phyloP scores from a whole-genome alignment of 30 jellyfish, hydroid and myxozoan species.

The Aurelia sp. region DNA sequence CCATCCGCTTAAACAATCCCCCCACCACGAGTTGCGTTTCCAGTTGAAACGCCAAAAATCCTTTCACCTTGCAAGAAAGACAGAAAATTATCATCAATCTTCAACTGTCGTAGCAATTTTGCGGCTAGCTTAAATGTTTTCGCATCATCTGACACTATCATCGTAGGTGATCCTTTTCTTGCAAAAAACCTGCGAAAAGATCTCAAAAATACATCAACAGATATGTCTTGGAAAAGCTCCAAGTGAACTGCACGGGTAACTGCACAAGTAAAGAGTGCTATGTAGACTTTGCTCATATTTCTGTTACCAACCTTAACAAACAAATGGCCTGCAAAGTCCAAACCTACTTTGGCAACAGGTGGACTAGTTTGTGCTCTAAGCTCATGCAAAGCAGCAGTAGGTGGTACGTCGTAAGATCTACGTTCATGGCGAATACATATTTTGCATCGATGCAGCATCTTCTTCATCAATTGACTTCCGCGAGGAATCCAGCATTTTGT shows the following conservation, averaged over 20 bases:
- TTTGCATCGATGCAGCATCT: not conserved
- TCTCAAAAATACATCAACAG: not conserved
- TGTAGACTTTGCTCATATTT: not conserved
- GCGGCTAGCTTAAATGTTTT: conserved; percentile 11
- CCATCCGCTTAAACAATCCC: too few species aligned
- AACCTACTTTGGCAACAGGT: conserved; percentile 10
- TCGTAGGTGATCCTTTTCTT: not conserved
- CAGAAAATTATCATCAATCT: not conserved
- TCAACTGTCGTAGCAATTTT: not conserved
- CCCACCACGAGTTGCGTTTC: not conserved
- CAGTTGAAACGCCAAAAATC: conserved; percentile 12
- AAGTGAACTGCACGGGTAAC: not conserved
- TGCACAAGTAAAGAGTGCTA: not conserved
- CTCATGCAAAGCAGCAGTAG: too few species aligned
- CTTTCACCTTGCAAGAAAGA: not conserved
- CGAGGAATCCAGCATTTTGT: not conserved
- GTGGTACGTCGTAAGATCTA: too few species aligned
- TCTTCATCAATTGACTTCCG: not conserved
- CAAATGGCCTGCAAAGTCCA: conserved; percentile 3
- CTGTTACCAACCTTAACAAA: not conserved
- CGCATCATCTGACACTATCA: not conserved
- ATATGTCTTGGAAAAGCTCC: not conserved
- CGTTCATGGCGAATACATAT: not conserved
- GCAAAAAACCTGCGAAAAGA: not conserved
- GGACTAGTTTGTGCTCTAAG: not conserved